Conservation (phyloP, 1,140 invertebrate genomes). For the Arctopsyche grandis region DNA sequence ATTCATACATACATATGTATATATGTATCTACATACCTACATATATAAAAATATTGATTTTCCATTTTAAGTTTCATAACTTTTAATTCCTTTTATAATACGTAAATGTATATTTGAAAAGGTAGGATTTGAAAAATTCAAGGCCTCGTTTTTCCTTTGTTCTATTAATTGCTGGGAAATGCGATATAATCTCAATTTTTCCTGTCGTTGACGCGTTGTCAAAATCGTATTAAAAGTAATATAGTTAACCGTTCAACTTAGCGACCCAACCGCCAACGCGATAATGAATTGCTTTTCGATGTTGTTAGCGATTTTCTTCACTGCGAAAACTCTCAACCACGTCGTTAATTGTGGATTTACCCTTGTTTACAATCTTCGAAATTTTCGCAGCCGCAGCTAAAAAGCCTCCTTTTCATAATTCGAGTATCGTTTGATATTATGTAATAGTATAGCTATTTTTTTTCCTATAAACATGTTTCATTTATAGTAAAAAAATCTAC, state of each 20-base stretch:
- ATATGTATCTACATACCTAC: too few species aligned
- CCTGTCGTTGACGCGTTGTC: conserved; percentile 7
- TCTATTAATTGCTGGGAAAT: neutral
- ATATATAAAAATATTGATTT: too few species aligned
- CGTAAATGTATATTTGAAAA: too few species aligned
- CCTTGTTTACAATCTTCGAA: conserved; percentile 31
- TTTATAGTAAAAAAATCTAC: too few species aligned
- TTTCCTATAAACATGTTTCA: too few species aligned
- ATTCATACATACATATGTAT: too few species aligned
- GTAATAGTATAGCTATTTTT: neutral
- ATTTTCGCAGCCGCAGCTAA: neutral
- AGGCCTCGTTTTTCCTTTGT: neutral
- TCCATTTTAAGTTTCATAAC: too few species aligned
- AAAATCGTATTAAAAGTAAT: conserved; percentile 28
- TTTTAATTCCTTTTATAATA: too few species aligned
- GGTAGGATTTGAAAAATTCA: too few species aligned
- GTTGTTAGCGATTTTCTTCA: conserved; percentile 33
- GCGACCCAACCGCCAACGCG: conserved; percentile 6
- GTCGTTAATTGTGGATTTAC: conserved; percentile 31
- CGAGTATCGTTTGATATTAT: conserved; percentile 10
- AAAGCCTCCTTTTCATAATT: neutral
- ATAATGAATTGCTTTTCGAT: conserved; percentile 41
- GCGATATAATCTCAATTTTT: conserved; percentile 16
- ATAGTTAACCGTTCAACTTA: conserved; percentile 18
- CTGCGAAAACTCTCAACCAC: conserved; percentile 7